Conservation (phyloP, 2,113 vertebrate species). For the Limanda limanda region DNA sequence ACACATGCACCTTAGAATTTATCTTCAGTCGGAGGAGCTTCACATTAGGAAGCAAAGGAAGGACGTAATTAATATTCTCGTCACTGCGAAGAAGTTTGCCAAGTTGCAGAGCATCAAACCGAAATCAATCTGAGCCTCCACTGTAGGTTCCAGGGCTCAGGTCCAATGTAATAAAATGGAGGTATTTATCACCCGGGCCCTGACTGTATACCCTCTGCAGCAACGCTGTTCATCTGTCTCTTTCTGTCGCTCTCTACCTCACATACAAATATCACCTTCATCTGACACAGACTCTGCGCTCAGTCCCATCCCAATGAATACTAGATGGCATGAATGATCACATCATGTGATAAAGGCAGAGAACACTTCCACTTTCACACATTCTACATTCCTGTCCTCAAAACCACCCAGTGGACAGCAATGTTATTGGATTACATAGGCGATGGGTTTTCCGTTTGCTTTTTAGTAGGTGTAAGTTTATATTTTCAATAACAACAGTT, state of each 20-base stretch:
- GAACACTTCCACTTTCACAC: background rate
- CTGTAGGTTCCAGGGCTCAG: slow-evolving; percentile 53
- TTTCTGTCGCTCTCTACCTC: slow-evolving; percentile 12
- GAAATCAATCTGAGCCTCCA: slow-evolving; percentile 58
- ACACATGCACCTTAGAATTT: slow-evolving; percentile 41
- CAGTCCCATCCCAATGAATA: slow-evolving; percentile 8
- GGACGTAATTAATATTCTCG: slow-evolving; percentile 75
- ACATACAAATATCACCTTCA: slow-evolving; percentile 42
- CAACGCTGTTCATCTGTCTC: slow-evolving; percentile 22
- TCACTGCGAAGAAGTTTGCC: slow-evolving; percentile 67
- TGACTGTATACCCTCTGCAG: slow-evolving; percentile 40
- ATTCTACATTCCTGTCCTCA: background rate
- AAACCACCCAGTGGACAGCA: background rate
- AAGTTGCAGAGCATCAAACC: slow-evolving; percentile 65
- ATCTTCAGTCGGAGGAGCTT: slow-evolving; percentile 33
- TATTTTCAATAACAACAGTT: too few species aligned
- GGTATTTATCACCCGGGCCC: slow-evolving; percentile 52
- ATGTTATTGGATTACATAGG: background rate
- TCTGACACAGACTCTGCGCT: slow-evolving; percentile 9
- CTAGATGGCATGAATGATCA: background rate
- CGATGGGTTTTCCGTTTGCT: background rate
- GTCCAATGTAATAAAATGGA: slow-evolving; percentile 61
- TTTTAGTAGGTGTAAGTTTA: too few species aligned
- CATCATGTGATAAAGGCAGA: background rate
- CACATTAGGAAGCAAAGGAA: slow-evolving; percentile 57